Base-by-base conservation (phyloP, 2,888 invertebrate genomes). In the Pollenia griseotomentosa region DNA sequence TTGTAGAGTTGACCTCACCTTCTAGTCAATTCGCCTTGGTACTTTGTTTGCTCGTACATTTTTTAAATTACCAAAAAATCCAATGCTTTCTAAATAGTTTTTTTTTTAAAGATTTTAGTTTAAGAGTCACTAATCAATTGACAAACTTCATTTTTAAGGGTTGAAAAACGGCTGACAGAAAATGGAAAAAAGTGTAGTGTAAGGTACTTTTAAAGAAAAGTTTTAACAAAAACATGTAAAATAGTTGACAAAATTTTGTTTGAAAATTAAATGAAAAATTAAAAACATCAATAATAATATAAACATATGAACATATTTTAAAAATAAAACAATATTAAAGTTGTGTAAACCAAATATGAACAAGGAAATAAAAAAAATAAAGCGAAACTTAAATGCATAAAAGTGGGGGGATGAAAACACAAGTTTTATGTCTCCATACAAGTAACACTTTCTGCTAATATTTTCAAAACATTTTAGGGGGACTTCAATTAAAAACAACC, bases 101-200 rank as follows among this genome's bases (percentile, higher is more conserved):
- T n/a, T n/a, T n/a, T n/a, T n/a, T 19, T 9, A 9, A 23, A 5
- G 10, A 44, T 4, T 40, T 40, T 1, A 61, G 82, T 44, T 82
- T 74, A 19, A 33, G 44, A 61, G 14, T 19, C 51, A 59, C 57
- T 77, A 46, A 8, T 57, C 4, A 10, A 44, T 68, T 83, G 83
- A 53, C 63, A 78, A 71, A 19, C 48, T 57, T 83, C 12, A 70
- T 53, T 70, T 61, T 65, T 80, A 82, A 73, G 82, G 86, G 86
- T 74, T 78, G 66, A 68, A 86, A 66, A 82, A 73, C 66, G 68
- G 23, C 55, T 74, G 82, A 86, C 81, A 81, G n/a, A 63, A 55
- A 51, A 46, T 42, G 68, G 33, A 33, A 85, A 70, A 85, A 77
- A 77, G 55, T 57, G 12, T n/a, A 48, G 65, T 74, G 53, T 71